A percentile compares a stretch with the other conserved stretches of the same genome.
Evolutionary conservation across 2,797 vertebrate species (phyloP).

Genomic region (Bovichtus diacanthus): DNA sequence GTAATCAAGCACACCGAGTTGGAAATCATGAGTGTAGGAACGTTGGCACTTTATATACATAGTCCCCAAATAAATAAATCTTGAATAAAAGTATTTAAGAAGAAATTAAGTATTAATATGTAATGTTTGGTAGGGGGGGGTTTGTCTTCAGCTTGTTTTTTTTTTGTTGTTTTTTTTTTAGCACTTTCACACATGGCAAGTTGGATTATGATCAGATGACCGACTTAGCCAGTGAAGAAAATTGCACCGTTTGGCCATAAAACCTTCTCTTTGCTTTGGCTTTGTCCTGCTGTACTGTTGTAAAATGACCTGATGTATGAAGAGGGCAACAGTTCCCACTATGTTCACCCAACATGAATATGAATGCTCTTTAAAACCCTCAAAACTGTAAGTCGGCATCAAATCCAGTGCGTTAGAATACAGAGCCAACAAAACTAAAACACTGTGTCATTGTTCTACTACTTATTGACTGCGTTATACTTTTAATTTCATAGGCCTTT

Average conservation of each 20-base stretch:
- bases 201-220: constrained; percentile 8
- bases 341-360: neutral
- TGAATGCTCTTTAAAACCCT: neutral
- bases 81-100: neutral
- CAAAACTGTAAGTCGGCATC: neutral
- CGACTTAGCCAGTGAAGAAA: neutral
- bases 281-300: neutral
- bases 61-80: neutral
- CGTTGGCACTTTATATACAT: neutral
- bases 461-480: neutral
- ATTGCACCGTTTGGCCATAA: neutral
- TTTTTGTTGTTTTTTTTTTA: neutral
- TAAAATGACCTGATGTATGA: neutral
- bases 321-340: neutral
- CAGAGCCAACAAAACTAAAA: neutral
- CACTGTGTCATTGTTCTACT: neutral
- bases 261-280: neutral
- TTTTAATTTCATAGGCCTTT: neutral
- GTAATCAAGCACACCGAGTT: neutral
- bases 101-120: neutral
- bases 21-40: neutral
- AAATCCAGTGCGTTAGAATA: neutral
- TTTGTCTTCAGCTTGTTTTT: neutral
- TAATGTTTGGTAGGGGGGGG: neutral
- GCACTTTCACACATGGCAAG: neutral